Base-by-base conservation (phyloP, 2,888 invertebrate species). In the Lasius fuliginosus region DNA sequence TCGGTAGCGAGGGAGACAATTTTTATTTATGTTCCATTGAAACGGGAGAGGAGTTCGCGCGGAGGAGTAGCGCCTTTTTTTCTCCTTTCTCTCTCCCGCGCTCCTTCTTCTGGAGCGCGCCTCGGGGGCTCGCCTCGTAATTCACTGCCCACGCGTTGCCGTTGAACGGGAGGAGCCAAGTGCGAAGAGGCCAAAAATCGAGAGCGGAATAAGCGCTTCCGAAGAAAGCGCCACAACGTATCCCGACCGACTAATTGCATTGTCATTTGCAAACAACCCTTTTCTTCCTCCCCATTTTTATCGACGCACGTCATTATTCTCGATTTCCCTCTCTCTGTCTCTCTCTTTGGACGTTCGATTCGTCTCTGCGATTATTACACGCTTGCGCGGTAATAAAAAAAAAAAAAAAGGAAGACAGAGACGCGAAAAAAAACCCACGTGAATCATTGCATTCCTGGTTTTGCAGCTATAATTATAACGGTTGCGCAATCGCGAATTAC, bases 11-110 rank as follows among this genome's bases (percentile, higher is more conserved):
- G 87, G 83, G 87, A 89, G 91, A 92, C 91, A 91, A 92, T 92
- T 92, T 91, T 92, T 91, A 90, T 93, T 93, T 91, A 92, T 92
- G 92, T 92, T 90, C 91, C 88, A 92, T 92, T 91, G 92, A 92
- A 92, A 91, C 91, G 89, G 90, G 92, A 90, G 89, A 56, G 83
- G 67, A 68, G 83, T 76, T 76, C 65, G 58, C 79, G 5, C n/a
- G 23, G 23, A 23, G 23, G 23, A 23, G 23, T 49, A 27, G 58
- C 60, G 33, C 79, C 65, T 77, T 62, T 74, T 60, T 53, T 53
- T n/a, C n/a, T 58, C 53, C 46, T 27, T 68, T 74, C 56, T 68
- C 60, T 82, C 75, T 75, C 40, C 15, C n/a, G 53, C 64, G 30
- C 42, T 30, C 82, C 76, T 82, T 65, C 76, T 65, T 82, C 76